phyloP scores from a whole-genome alignment of 2,888 invertebrate genomes.

The Carterocephalus palaemon region DNA sequence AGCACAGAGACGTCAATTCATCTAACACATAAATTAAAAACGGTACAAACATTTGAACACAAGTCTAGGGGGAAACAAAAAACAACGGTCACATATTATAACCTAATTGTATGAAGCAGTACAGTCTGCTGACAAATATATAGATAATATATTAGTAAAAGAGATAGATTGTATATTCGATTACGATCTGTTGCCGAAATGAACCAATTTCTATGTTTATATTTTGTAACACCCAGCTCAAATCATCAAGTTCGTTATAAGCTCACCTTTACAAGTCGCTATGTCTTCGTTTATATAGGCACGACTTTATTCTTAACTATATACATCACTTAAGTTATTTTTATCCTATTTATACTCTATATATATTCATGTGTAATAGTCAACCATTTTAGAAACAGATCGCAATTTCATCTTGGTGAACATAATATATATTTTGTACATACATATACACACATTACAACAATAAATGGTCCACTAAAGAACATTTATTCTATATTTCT shows the following conservation, averaged over 20 bases:
- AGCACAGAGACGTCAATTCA: conserved; percentile 66
- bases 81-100: conserved; percentile 62
- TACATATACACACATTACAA: conserved; percentile 41
- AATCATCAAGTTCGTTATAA: conserved; percentile 58
- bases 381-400: conserved; percentile 77
- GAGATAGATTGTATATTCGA: conserved; percentile 50
- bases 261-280: conserved; percentile 37
- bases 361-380: conserved; percentile 52
- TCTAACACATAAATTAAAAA: conserved; percentile 67
- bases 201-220: conserved; percentile 57
- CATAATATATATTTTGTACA: conserved; percentile 45
- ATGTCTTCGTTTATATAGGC: conserved; percentile 6
- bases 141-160: conserved; percentile 48
- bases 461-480: conserved; percentile 31
- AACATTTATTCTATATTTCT: conserved; percentile 18
- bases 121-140: conserved; percentile 53
- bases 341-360: conserved; percentile 15
- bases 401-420: conserved; percentile 60
- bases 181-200: conserved; percentile 79
- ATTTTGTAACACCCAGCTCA: conserved; percentile 74
- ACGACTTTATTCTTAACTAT: conserved; percentile 23
- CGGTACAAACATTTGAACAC: conserved; percentile 54
- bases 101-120: conserved; percentile 63
- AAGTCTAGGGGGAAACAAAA: conserved; percentile 57
- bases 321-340: conserved; percentile 22